A percentile compares a stretch with the other conserved stretches of the same genome.
These are phyloP conservation scores for Microvelia longipes DNA, from an alignment of 1,140 invertebrate species.

Conservation along the genomic window DNA sequence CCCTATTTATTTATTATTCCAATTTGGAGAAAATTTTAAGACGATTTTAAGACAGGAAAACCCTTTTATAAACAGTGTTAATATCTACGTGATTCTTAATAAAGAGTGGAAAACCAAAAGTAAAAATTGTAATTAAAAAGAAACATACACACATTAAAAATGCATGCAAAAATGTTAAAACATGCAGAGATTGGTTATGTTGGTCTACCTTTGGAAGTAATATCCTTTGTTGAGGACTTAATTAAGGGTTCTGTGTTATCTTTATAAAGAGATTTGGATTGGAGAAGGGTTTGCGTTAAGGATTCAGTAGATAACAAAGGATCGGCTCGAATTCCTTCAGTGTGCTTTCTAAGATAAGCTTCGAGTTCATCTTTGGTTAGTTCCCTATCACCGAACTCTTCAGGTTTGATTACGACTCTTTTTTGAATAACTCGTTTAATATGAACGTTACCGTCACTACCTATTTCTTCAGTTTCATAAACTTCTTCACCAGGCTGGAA, in stretches of 20 bases:
- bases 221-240: neutral
- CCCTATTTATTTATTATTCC: too few relatives aligned
- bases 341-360: conserved; percentile 19
- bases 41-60: too few relatives aligned
- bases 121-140: too few relatives aligned
- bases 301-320: conserved; percentile 1
- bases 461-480: conserved; percentile 33
- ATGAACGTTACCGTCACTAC: conserved; percentile 36
- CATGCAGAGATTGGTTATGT: too few relatives aligned
- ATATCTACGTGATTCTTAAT: too few relatives aligned
- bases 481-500: conserved; percentile 37
- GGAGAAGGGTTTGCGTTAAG: neutral
- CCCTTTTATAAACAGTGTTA: too few relatives aligned
- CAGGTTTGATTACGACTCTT: conserved; percentile 31
- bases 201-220: neutral
- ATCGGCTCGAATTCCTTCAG: neutral
- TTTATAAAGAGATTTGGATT: neutral
- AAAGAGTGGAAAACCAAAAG: too few relatives aligned
- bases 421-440: conserved; percentile 34
- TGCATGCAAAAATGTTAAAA: too few relatives aligned
- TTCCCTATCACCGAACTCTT: conserved; percentile 20
- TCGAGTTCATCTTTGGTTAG: conserved; percentile 22
- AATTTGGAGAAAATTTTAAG: too few relatives aligned
- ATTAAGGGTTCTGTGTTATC: neutral
- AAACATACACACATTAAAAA: too few relatives aligned